Evolutionary conservation across 2,888 invertebrate species (phyloP).

Genomic region (Eupithecia pulchellata): DNA sequence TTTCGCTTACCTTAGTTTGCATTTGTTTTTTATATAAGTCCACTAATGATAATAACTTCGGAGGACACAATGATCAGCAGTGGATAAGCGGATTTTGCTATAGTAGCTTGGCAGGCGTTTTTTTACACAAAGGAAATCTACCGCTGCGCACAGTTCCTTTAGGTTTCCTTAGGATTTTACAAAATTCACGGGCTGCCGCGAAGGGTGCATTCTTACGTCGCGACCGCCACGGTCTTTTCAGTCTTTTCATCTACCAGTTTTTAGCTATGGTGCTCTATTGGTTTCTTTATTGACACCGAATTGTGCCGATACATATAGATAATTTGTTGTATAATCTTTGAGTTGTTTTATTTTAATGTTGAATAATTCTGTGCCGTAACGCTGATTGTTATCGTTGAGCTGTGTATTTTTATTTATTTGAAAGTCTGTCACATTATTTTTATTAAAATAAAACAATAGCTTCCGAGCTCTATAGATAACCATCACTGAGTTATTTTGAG

Average conservation of each 20-base stretch:
- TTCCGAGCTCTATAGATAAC: not conserved
- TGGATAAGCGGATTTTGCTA: too few relatives aligned
- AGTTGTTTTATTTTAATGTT: conserved; percentile 17
- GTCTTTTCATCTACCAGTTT: not conserved
- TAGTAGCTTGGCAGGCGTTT: too few relatives aligned
- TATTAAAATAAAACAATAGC: conserved; percentile 10
- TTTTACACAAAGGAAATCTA: too few relatives aligned
- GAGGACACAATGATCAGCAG: too few relatives aligned
- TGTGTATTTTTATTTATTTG: conserved; percentile 2
- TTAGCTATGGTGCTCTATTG: conserved; percentile 11
- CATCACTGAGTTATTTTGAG: conserved; percentile 5
- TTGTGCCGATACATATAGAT: not conserved
- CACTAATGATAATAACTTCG: too few relatives aligned
- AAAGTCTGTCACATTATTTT: conserved; percentile 9
- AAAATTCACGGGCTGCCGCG: too few relatives aligned
- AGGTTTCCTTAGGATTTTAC: too few relatives aligned
- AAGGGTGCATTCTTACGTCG: too few relatives aligned
- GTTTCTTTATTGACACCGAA: conserved; percentile 15
- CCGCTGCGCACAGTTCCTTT: too few relatives aligned
- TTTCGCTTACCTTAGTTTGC: too few relatives aligned
- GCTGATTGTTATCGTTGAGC: not conserved
- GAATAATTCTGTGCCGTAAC: conserved; percentile 20
- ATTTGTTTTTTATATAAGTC: too few relatives aligned
- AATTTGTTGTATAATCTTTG: conserved; percentile 17
- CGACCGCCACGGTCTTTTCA: too few relatives aligned